Conservation (phyloP, 2,113 vertebrate genomes). For the Vicugna pacos region DNA sequence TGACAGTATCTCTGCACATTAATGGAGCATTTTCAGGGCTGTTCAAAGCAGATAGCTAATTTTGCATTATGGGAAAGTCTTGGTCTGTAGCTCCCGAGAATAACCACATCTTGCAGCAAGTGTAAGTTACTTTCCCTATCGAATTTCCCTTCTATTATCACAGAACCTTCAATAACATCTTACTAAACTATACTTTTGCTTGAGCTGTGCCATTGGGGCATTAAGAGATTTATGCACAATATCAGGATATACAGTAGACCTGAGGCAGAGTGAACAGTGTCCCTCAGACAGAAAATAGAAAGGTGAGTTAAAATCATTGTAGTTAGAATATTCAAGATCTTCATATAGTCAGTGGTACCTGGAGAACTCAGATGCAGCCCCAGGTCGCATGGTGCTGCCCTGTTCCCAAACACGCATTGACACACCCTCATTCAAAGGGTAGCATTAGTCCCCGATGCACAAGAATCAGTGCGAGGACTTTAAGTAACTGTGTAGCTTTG, state of each 20-base stretch:
- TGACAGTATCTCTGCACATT: neutral
- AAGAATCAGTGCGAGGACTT: neutral
- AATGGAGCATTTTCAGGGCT: neutral
- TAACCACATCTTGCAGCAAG: neutral
- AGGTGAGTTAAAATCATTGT: neutral
- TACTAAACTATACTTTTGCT: neutral
- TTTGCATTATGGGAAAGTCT: neutral
- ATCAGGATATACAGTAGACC: neutral
- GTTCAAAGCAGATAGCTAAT: neutral
- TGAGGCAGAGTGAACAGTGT: too few relatives aligned
- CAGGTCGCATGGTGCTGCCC: neutral
- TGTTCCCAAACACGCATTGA: neutral
- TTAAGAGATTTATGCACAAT: neutral
- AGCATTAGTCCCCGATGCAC: neutral
- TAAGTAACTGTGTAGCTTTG: neutral
- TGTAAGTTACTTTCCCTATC: neutral
- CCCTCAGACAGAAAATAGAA: neutral
- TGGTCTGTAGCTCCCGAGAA: neutral
- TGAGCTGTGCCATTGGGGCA: neutral
- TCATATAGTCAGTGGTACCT: neutral
- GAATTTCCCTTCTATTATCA: constrained; percentile 3
- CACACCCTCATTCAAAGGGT: neutral
- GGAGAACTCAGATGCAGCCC: neutral
- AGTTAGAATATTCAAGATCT: neutral
- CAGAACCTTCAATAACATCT: neutral